Conservation (phyloP, 1,140 invertebrate species). For the Aricia agestis region DNA sequence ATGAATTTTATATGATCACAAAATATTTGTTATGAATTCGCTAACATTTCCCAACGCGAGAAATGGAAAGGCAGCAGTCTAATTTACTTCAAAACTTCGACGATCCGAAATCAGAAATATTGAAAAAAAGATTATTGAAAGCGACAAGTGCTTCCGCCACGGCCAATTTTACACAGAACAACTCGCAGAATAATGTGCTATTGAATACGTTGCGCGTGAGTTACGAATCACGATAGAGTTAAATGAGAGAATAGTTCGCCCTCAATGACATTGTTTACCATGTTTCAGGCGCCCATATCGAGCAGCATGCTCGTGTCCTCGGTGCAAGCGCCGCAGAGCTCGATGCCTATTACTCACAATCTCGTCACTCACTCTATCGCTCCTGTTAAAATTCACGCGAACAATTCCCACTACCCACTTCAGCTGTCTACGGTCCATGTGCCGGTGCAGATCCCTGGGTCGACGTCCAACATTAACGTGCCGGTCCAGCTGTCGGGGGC, state of each 20-base stretch:
- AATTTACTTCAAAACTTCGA: constrained; percentile 75
- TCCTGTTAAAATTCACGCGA: constrained; percentile 64
- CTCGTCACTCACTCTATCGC: constrained; percentile 66
- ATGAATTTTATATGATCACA: constrained; percentile 61
- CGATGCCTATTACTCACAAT: constrained; percentile 62
- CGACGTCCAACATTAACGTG: constrained; percentile 66
- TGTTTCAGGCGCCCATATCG: constrained; percentile 68
- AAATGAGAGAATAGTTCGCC: constrained; percentile 35
- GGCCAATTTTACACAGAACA: constrained; percentile 51
- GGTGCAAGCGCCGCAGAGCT: constrained; percentile 66
- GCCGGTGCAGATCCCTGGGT: constrained; percentile 67
- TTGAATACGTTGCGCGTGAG: constrained; percentile 70
- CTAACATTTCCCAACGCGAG: constrained; percentile 49
- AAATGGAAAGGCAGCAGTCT: constrained; percentile 71
- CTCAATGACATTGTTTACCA: constrained; percentile 47
- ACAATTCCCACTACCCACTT: constrained; percentile 57
- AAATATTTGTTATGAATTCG: constrained; percentile 63
- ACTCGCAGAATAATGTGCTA: constrained; percentile 66
- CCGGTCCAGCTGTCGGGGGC: constrained; percentile 60
- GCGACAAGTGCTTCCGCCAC: constrained; percentile 45
- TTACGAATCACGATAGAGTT: constrained; percentile 38
- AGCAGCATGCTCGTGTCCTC: constrained; percentile 72
- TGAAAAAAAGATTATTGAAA: constrained; percentile 73
- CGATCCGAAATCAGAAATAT: constrained; percentile 69
- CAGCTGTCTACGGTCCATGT: constrained; percentile 69